phyloP scores from a whole-genome alignment of 2,888 invertebrate species.

The Eremobia ochroleuca region DNA sequence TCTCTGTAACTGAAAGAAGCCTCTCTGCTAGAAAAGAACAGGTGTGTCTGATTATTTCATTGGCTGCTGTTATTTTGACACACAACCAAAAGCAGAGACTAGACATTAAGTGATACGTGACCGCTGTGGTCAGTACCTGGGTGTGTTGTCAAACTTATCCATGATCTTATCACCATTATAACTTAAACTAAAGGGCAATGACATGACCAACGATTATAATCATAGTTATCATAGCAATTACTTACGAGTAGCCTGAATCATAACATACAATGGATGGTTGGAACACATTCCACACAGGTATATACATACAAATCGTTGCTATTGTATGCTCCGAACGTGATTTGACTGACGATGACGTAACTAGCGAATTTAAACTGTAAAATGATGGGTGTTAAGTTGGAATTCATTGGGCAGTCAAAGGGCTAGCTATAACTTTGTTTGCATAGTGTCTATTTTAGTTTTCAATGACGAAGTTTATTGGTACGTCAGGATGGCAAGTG shows the following conservation, averaged over 20 bases:
- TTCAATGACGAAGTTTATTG: constrained; percentile 62
- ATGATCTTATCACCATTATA: not conserved
- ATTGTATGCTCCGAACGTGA: constrained; percentile 63
- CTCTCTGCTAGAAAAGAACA: not conserved
- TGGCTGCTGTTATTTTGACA: not conserved
- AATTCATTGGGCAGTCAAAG: constrained; percentile 23
- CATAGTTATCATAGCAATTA: constrained; percentile 37
- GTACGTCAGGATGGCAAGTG: constrained; percentile 46
- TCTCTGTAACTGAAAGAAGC: not conserved
- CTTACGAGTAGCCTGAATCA: constrained; percentile 51
- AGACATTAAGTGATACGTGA: too few species aligned
- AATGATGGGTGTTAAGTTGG: constrained; percentile 17
- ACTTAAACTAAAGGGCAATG: constrained; percentile 37
- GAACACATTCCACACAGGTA: constrained; percentile 58
- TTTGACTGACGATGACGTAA: constrained; percentile 48
- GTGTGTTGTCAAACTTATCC: not conserved
- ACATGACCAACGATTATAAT: constrained; percentile 22
- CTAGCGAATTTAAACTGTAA: constrained; percentile 42
- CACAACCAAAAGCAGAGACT: not conserved
- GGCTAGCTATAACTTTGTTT: constrained; percentile 42
- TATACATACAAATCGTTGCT: constrained; percentile 56
- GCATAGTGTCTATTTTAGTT: constrained; percentile 64
- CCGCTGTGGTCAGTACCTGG: not conserved
- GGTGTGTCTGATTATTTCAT: not conserved
- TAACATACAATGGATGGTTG: constrained; percentile 59